Evolutionary conservation across 2,888 invertebrate species (phyloP).

Genomic region (Meta bourneti): DNA sequence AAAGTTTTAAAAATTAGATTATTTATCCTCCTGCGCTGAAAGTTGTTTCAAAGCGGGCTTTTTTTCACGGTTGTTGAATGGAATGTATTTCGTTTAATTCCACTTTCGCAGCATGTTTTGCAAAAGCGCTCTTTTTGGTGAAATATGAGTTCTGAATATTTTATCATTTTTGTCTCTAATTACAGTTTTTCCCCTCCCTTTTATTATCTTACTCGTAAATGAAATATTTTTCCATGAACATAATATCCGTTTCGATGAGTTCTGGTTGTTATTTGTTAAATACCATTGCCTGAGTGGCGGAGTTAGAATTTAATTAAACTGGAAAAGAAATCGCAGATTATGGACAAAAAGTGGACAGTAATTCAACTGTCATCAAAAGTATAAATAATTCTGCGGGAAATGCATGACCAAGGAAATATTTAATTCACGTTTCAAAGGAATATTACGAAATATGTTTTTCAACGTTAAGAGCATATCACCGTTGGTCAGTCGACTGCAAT

Average conservation of each 20-base stretch:
- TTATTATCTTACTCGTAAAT: background rate
- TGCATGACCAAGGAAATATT: no score
- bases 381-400: no score
- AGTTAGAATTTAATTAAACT: background rate
- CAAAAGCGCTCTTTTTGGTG: background rate
- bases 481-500: no score
- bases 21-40: slow-evolving; percentile 16
- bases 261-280: background rate
- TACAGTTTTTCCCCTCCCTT: background rate
- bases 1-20: slow-evolving; percentile 61
- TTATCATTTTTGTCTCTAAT: background rate
- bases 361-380: no score
- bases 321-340: background rate
- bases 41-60: slow-evolving; percentile 44
- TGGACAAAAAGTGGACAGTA: no score
- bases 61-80: slow-evolving; percentile 3
- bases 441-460: no score
- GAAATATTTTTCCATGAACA: background rate
- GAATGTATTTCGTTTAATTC: slow-evolving; percentile 27
- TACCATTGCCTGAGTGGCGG: background rate
- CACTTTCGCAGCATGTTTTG: background rate
- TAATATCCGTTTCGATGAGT: background rate
- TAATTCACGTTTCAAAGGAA: no score
- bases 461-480: no score
- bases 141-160: slow-evolving; percentile 11